Conservation (phyloP, 2,113 vertebrate species). For the Dendropsophus ebraccatus region DNA sequence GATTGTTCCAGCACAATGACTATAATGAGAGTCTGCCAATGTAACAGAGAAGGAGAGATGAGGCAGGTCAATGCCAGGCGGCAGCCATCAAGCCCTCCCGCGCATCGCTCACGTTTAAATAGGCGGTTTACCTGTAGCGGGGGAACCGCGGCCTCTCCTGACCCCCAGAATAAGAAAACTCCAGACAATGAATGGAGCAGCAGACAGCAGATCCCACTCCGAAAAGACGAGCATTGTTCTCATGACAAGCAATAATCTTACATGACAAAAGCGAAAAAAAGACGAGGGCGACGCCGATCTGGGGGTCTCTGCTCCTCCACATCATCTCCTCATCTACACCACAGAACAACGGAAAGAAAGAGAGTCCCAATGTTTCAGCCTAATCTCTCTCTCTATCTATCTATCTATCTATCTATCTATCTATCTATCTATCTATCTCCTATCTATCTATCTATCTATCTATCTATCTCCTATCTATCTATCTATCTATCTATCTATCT, state of each 20-base stretch:
- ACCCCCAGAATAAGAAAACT: background rate
- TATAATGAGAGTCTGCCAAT: background rate
- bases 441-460: too few species aligned
- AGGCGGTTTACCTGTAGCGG: background rate
- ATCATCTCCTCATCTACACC: too few species aligned
- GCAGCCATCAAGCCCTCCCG: background rate
- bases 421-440: too few species aligned
- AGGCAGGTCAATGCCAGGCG: background rate
- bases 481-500: too few species aligned
- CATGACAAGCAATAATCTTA: background rate
- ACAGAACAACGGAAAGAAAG: too few species aligned
- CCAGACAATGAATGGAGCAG: background rate
- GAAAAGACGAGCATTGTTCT: background rate
- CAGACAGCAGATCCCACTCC: background rate
- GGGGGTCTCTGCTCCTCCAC: too few species aligned
- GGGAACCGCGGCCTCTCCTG: background rate
- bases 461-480: too few species aligned
- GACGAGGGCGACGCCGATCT: background rate
- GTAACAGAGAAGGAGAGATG: background rate
- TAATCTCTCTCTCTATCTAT: too few species aligned
- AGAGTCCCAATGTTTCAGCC: too few species aligned
- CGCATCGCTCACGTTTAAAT: background rate
- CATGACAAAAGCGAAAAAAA: background rate
- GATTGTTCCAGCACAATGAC: background rate
- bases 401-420: too few species aligned